Evolutionary conservation across 2,888 invertebrate genomes (phyloP).

Genomic region (Malthinus seriepunctatus): DNA sequence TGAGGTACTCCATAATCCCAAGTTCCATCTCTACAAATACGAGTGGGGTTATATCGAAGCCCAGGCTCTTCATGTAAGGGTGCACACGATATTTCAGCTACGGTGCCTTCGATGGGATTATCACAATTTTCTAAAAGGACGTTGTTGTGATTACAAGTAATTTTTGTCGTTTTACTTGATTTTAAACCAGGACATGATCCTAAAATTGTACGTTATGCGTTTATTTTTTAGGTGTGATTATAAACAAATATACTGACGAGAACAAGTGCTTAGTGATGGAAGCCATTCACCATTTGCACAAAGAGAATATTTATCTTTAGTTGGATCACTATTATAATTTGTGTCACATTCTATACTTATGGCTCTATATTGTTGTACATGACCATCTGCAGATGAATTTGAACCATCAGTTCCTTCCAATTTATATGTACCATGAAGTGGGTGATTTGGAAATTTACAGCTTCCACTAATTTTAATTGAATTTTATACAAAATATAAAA

Average conservation of each 20-base stretch:
- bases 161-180: background rate
- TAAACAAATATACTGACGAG: background rate
- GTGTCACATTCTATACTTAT: slow-evolving; percentile 30
- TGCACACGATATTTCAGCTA: background rate
- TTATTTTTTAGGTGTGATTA: too few relatives aligned
- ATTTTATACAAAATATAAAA: too few relatives aligned
- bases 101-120: background rate
- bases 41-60: background rate
- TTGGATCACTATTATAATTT: background rate
- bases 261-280: background rate
- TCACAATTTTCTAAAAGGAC: background rate
- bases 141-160: background rate
- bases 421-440: slow-evolving; percentile 36
- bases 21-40: background rate
- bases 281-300: background rate
- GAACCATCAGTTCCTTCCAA: background rate
- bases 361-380: slow-evolving; percentile 25
- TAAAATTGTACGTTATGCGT: background rate
- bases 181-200: background rate
- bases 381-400: slow-evolving; percentile 23
- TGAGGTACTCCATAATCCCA: background rate
- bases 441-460: slow-evolving; percentile 34
- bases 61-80: background rate
- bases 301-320: background rate
- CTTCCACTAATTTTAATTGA: background rate